Percentiles rank a stretch among this genome's conserved stretches.
Evolutionary conservation across 1,140 invertebrate genomes (phyloP).

Genomic region (Gerris buenoi): DNA sequence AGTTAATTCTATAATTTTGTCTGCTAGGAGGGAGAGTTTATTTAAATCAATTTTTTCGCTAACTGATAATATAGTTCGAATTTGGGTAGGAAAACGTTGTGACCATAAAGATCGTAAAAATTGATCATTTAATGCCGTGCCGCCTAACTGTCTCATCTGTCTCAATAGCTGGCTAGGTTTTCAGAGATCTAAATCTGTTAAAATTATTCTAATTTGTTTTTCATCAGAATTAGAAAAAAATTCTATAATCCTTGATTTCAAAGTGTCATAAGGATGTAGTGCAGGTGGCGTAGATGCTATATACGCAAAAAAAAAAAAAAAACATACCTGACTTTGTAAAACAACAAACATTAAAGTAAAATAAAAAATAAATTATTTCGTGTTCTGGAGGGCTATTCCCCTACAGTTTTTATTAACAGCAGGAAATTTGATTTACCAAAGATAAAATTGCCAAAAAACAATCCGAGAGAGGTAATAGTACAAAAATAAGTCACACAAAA

Average conservation of each 20-base stretch:
- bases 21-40: neutral
- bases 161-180: neutral
- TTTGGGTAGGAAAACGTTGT: neutral
- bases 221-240: conserved; percentile 2
- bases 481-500: no score
- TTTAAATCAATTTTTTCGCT: neutral
- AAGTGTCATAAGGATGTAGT: neutral
- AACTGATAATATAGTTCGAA: neutral
- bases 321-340: no score
- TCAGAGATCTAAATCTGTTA: neutral
- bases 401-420: no score
- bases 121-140: neutral
- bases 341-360: no score
- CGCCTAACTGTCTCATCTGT: neutral
- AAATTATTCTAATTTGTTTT: neutral
- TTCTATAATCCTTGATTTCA: neutral
- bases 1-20: neutral
- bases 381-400: no score
- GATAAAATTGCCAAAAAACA: no score
- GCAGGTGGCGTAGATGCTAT: neutral
- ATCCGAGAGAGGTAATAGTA: no score
- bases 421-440: no score
- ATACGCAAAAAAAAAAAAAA: no score
- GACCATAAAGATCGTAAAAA: neutral
- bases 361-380: no score